Base-by-base conservation (phyloP, 2,797 vertebrate species). In the Sebastolobus alascanus region DNA sequence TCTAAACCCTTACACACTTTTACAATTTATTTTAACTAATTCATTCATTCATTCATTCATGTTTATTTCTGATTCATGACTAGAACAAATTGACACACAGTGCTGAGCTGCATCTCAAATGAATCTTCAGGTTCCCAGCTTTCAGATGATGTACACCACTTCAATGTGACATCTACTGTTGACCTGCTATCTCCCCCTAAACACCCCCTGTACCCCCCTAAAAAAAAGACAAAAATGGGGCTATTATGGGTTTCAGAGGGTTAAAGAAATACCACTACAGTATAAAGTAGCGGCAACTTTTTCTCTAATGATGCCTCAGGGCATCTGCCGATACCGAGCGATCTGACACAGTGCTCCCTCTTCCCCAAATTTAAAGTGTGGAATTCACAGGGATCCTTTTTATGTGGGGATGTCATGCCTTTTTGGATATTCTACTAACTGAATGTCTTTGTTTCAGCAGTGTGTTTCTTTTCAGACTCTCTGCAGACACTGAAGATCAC, bases 401-500 rank as follows among this genome's bases (percentile, higher is more conserved):
- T 55, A 54, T 40, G 20, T 68, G 10, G 16, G 43, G 43, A 46
- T 46, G 43, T 52, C 40, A 29, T 20, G 4, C 46, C 64, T 75
- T 56, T 65, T 56, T 13, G 14, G n/a, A 35, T 43, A 52, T 40
- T 68, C 12, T 20, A 1, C 20, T 7, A 52, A 61, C 16, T 70
- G 33, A n/a, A 4, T 55, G 16, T 43, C 40, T 70, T 55, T 63
- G 38, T 56, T 7, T 18, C 58, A 40, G 35, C 25, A 25, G 56
- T 16, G 11, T 31, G 56, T 38, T 37, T 54, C 43, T 22, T 27
- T 27, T n/a, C 31, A 12, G 54, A 59, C n/a, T 52, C 63, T 33
- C 50, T 35, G 37, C 31, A 27, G 59, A 60, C 55, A 60, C n/a
- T 76, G 20, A 52, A 38, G 8, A 68, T 76, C 29, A 60, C 63